Base-by-base conservation (phyloP, 2,888 invertebrate genomes). In the Oxystoma pomonae region DNA sequence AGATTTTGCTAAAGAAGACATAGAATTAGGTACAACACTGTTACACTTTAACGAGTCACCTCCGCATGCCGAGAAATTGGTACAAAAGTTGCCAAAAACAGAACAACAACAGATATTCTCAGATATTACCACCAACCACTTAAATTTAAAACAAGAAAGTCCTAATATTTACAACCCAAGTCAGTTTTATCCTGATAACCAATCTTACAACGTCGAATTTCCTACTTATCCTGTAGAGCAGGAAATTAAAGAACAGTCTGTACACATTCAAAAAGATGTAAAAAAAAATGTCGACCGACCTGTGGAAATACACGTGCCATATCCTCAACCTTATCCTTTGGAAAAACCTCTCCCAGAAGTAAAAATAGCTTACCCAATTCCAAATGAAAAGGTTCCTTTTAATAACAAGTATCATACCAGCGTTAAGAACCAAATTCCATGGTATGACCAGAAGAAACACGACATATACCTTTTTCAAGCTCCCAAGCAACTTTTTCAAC, bases 201-300 rank as follows among this genome's bases (percentile, higher is more conserved):
- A 35, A 55, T 62, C 17, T 19, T 60, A 57, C 59, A 57, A 49
- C 35, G 35, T 35, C 5, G 35, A 59, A 19, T 68, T 68, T 18
- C 68, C 68, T 58, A 68, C 69, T 16, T 67, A 69, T 20, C 68
- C 80, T 0, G 75, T 83, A 0, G 69, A 72, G 60, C n/a, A n/a
- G n/a, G 78, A 78, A 70, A 74, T 78, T 58, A 73, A 84, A 1
- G 79, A 80, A 58, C 80, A 76, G 66, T 75, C 80, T 64, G 78
- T 85, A 1, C 82, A 83, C 16, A 77, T 85, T 1, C 77, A 81
- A 63, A 76, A 85, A 1, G 82, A 83, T n/a, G 78, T 85, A 0
- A 77, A 81, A 63, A 76, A 85, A 1, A 82, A 83, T n/a, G 78
- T 85, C 0, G 85, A 86, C 67, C 82, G 80, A 67, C 80, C 74